Evolutionary conservation across 1,140 invertebrate genomes (phyloP), one percentile per base, ranked within the genome.

Genomic region (Asobara japonica): DNA sequence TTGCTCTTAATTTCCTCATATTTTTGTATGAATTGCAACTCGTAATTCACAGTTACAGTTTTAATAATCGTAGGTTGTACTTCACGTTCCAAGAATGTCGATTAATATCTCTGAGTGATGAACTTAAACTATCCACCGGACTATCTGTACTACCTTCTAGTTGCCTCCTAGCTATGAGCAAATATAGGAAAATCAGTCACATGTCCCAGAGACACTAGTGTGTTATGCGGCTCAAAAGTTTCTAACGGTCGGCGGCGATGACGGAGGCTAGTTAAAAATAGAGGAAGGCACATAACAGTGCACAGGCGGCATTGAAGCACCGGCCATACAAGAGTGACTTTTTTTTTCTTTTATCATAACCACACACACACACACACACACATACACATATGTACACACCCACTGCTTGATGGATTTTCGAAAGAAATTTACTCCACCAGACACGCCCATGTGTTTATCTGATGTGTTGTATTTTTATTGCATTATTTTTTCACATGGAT

Each of bases 361-460:
- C 22, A 56, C n/a, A 45, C 3, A n/a, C 3, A 56, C 0, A 27
- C 22, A 27, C 7, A 56, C 1, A 18, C 7, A 18, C 41, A 45
- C 41, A n/a, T n/a, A n/a, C n/a, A n/a, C n/a, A 45, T 16, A 4
- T 11, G 51, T 22, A 22, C 36, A 22, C 29, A 31, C 45, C 18
- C n/a, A 30, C 60, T 72, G 64, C 70, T 60, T 31, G 41, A 72
- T 33, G 64, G 45, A 66, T 72, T 72, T 66, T 60, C 31, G 62
- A 72, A 72, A 72, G 62, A 72, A 72, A 72, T 72, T 72, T 62
- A 72, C 66, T 56, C 51, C 64, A 33, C 70, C 20, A 66, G 64
- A 72, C 70, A 72, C 70, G 48, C 62, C 70, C 31, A 65, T 41
- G 13, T 61, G 36, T 66, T 48, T 38, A 27, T 51, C 41, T 66